phyloP scores from a whole-genome alignment of 2,797 vertebrate genomes.

The Strix occidentalis region DNA sequence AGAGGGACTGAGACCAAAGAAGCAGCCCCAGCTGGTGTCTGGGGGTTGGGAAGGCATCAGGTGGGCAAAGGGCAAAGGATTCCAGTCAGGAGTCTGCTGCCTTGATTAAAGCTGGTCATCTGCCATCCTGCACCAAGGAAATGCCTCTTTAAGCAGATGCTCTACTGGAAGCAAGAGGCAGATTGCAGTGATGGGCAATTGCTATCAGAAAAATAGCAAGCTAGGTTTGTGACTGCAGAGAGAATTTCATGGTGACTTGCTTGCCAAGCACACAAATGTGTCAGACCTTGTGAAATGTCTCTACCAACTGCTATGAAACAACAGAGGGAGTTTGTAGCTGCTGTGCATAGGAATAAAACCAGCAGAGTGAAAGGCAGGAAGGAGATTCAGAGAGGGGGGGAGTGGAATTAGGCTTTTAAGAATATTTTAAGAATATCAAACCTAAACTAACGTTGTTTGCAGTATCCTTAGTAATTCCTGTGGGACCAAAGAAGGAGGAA shows the following conservation, averaged over 20 bases:
- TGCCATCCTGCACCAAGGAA: not conserved
- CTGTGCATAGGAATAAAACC: not conserved
- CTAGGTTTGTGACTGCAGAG: not conserved
- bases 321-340: not conserved
- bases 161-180: not conserved
- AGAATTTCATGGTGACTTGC: not conserved
- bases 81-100: not conserved
- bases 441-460: not conserved
- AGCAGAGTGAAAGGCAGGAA: not conserved
- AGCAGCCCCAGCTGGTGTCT: not conserved
- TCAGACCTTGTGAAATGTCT: not conserved
- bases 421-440: not conserved
- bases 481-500: not conserved
- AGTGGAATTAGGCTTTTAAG: not conserved
- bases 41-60: not conserved
- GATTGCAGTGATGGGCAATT: not conserved
- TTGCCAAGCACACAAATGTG: slow-evolving; percentile 7
- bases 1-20: not conserved
- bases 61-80: not conserved
- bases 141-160: not conserved
- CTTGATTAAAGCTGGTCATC: not conserved
- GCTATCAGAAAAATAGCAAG: not conserved
- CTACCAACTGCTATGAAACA: not conserved
- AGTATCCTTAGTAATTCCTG: not conserved
- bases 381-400: not conserved